Percentiles rank a stretch among this genome's conserved stretches.
Evolutionary conservation across 92 coral and sea anemone species (phyloP).

Genomic region (Epizoanthus rinbou): DNA sequence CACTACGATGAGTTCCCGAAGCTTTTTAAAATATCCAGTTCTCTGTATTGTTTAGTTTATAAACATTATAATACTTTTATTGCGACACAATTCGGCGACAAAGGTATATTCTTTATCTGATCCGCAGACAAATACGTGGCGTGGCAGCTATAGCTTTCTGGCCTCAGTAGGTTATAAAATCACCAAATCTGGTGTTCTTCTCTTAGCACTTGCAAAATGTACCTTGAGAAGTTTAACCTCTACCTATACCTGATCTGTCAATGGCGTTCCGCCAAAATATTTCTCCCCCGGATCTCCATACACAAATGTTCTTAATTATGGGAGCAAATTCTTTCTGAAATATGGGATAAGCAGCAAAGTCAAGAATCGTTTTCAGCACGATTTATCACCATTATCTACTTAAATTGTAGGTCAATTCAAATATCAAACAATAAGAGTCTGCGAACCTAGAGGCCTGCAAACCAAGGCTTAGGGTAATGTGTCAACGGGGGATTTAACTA

Average conservation of each 20-base stretch:
- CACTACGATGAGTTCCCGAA: too few relatives aligned
- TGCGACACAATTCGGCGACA: neutral
- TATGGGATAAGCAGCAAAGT: too few relatives aligned
- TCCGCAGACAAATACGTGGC: neutral
- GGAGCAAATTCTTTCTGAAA: too few relatives aligned
- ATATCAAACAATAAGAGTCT: too few relatives aligned
- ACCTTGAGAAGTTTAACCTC: neutral
- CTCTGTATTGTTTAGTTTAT: too few relatives aligned
- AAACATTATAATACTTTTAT: neutral
- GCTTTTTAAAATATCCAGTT: too few relatives aligned
- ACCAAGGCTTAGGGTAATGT: too few relatives aligned
- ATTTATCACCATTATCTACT: too few relatives aligned
- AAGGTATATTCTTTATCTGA: neutral
- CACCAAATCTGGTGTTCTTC: constrained; percentile 13
- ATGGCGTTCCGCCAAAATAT: neutral
- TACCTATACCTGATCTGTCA: neutral
- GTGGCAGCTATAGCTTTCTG: neutral
- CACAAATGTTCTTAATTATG: neutral
- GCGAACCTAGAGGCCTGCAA: too few relatives aligned
- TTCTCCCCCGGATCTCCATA: neutral
- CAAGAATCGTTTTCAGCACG: too few relatives aligned
- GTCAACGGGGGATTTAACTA: too few relatives aligned
- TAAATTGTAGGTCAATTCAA: too few relatives aligned
- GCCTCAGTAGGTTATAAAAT: neutral
- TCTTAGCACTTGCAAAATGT: constrained; percentile 5